Evolutionary conservation across 2,113 vertebrate species (phyloP).

Genomic region (Steatornis caripensis): DNA sequence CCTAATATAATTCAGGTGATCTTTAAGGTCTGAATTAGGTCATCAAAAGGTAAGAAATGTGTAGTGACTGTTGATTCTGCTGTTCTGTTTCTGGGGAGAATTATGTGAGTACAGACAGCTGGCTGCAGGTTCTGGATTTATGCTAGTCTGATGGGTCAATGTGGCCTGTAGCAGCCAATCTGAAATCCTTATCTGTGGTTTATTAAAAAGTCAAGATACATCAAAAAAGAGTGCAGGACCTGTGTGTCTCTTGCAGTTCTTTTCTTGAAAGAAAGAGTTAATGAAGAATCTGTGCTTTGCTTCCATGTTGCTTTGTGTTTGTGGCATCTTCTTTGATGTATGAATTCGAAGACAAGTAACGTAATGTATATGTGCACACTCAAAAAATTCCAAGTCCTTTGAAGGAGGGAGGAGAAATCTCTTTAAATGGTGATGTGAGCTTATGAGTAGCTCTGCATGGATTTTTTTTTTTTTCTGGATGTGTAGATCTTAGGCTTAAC

Average conservation of each 20-base stretch:
- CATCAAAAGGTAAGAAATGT: neutral
- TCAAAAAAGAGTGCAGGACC: neutral
- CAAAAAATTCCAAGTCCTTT: neutral
- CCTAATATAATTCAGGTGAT: neutral
- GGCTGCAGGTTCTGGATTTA: neutral
- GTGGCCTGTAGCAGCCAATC: neutral
- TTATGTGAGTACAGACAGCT: neutral
- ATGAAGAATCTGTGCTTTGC: neutral
- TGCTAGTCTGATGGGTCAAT: neutral
- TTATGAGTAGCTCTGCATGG: neutral
- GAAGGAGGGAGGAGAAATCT: neutral
- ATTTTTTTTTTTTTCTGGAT: neutral
- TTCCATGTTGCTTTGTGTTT: neutral
- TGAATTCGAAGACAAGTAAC: neutral
- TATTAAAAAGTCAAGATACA: neutral
- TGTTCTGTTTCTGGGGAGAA: neutral
- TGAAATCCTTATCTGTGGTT: neutral
- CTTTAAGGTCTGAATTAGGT: neutral
- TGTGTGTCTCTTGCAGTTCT: neutral
- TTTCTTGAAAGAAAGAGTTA: neutral
- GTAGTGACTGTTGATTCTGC: neutral
- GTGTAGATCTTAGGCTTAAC: neutral
- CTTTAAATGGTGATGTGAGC: constrained; percentile 30
- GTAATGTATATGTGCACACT: neutral
- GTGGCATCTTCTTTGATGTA: neutral